Base-by-base conservation (phyloP, 2,797 vertebrate genomes). In the Cygnus olor region DNA sequence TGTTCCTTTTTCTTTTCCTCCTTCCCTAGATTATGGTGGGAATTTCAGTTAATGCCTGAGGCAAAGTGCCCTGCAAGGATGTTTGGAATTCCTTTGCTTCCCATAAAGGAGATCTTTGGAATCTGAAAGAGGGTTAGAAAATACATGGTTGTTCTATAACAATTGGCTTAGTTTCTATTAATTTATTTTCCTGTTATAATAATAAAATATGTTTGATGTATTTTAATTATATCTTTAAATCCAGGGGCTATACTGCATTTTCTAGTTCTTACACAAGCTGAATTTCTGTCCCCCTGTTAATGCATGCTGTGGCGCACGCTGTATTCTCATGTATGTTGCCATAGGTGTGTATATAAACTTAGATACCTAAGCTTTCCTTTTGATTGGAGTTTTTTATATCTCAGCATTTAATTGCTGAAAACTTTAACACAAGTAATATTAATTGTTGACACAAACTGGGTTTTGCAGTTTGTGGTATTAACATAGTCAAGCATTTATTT, bases 11-110 rank as follows among this genome's bases (percentile, higher is more conserved):
- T 54, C 73, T 71, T 73, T 66, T 88, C 91, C 47, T 88, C 80
- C 88, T 45, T 95, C 34, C 64, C 95, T 79, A 71, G 85, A 74
- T 85, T 70, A 28, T 53, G 38, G 89, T 97, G 90, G 94, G 93
- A 95, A 97, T 97, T 97, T 97, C 84, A 85, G 91, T 96, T 95
- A 94, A 90, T 92, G 94, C 95, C 96, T 97, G 92, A 19, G 80
- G 94, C 91, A 93, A 94, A 96, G 90, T 83, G 88, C 92, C 89
- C 87, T 89, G 85, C 73, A 96, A 96, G 70, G 93, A 97, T 97
- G 96, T 87, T 85, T 97, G 90, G 91, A 97, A 98, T 97, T 97
- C 96, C 80, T 97, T 97, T 96, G 82, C 91, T 96, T 47, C 65
- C 71, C 80, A 57, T 84, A 94, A 94, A 97, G 90, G 95, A 96